Conservation (phyloP, 2,888 invertebrate species). For the Physocephala rufipes region DNA sequence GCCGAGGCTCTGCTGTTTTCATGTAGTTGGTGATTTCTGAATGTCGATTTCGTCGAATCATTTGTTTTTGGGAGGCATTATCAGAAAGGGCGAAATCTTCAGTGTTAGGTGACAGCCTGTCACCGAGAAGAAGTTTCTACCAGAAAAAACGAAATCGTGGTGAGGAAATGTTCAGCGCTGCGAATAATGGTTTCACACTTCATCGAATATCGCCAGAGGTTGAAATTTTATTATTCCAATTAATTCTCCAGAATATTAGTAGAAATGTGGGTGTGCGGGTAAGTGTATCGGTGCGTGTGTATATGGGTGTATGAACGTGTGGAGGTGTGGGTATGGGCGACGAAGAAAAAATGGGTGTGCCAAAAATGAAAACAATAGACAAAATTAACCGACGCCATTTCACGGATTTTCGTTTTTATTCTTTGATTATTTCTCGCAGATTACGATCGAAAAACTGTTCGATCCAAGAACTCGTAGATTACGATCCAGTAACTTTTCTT, state of each 20-base stretch:
- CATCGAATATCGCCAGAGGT: constrained; percentile 54
- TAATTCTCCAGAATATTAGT: neutral
- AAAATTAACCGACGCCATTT: neutral
- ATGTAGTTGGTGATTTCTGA: no score
- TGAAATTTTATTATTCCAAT: constrained; percentile 24
- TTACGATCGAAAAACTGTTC: no score
- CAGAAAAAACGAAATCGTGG: constrained; percentile 39
- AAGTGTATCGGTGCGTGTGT: neutral
- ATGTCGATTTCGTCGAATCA: no score
- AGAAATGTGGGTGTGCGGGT: neutral
- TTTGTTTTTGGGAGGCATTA: no score
- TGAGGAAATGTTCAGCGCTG: constrained; percentile 52
- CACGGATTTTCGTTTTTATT: no score
- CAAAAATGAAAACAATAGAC: constrained; percentile 8
- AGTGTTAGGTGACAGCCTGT: no score
- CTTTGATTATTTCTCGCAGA: no score
- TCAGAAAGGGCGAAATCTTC: no score
- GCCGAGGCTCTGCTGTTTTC: no score
- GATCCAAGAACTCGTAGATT: neutral
- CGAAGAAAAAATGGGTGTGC: neutral
- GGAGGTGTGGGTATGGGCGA: neutral
- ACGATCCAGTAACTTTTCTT: neutral
- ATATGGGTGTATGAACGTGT: neutral
- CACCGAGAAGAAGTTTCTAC: neutral
- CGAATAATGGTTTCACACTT: constrained; percentile 65